Percentiles rank a stretch among this genome's conserved stretches.
Conservation (phyloP, 2,113 vertebrate species). For the Oceanites oceanicus region DNA sequence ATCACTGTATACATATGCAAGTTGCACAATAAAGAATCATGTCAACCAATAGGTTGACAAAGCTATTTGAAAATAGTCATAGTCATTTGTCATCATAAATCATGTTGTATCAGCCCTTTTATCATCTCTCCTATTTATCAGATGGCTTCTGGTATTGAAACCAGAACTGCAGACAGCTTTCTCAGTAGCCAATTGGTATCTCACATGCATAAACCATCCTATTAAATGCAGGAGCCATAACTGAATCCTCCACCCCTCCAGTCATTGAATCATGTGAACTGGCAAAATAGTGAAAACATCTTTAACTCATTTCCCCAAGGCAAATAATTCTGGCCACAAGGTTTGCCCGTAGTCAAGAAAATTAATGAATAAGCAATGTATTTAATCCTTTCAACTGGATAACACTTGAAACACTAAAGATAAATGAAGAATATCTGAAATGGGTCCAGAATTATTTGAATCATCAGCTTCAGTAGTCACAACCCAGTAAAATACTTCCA, state of each 20-base stretch:
- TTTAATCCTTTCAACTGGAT: neutral
- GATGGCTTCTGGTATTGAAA: neutral
- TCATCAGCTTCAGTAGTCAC: neutral
- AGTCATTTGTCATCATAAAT: neutral
- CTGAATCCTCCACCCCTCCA: neutral
- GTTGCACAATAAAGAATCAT: neutral
- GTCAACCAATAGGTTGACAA: neutral
- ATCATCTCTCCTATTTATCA: neutral
- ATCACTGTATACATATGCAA: neutral
- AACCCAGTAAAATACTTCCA: neutral
- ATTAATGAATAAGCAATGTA: neutral
- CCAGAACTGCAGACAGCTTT: neutral
- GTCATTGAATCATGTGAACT: neutral
- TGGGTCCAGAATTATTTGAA: neutral
- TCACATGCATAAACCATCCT: neutral
- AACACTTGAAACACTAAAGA: neutral
- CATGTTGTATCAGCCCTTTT: neutral
- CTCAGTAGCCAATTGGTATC: neutral
- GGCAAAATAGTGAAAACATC: neutral
- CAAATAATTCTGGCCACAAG: neutral
- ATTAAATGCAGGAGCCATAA: neutral
- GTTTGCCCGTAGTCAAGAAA: neutral
- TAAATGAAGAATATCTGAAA: neutral
- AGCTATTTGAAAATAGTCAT: neutral
- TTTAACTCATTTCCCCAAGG: neutral